Evolutionary conservation across 2,888 invertebrate genomes (phyloP), one percentile per base, ranked within the genome.

Genomic region (Dasysyrphus tricinctus): DNA sequence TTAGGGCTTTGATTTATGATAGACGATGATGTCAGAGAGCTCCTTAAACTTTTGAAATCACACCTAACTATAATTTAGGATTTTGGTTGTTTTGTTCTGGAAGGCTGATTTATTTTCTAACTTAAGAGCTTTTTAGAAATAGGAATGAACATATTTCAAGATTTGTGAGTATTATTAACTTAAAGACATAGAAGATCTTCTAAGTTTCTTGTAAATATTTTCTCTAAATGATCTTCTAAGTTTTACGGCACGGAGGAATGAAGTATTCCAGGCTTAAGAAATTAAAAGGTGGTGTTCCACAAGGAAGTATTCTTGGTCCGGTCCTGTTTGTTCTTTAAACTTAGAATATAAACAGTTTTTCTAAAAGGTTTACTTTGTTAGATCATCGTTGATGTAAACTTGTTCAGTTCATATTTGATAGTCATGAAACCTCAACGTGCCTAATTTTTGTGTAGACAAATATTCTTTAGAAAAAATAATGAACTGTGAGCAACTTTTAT

Each of bases 1-100:
- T 65, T 42, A 42, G 14, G 34, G 24, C 11, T 59, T 57, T 78
- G 63, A 84, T 84, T 84, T 84, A 84, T 72, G 57, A 75, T 56
- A 42, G 24, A 14, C 34, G 59, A 61, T 73, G 67, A 73, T 67
- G 56, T 51, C 56, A 76, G 14, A 29, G 54, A 47, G 74, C 77
- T 54, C 61, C 75, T 74, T 74, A 59, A 67, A 67, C 56, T 67
- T 24, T 57, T 16, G 19, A 44, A 44, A 78, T 70, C 61, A 61
- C 61, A 61, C 61, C 24, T 59, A 1, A 61, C 49, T 51, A 42
- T 51, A 32, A 44, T 42, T 70, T 29, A 44, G n/a, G 37, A 47
- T 14, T 29, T 37, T 39, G 14, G 14, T 24, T 37, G 56, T 34
- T 37, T 57, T 42, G 61, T 61, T 61, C 14, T 24, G 19, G 42